Conservation (phyloP, 2,113 vertebrate species). For the Anser brachyrhynchus region DNA sequence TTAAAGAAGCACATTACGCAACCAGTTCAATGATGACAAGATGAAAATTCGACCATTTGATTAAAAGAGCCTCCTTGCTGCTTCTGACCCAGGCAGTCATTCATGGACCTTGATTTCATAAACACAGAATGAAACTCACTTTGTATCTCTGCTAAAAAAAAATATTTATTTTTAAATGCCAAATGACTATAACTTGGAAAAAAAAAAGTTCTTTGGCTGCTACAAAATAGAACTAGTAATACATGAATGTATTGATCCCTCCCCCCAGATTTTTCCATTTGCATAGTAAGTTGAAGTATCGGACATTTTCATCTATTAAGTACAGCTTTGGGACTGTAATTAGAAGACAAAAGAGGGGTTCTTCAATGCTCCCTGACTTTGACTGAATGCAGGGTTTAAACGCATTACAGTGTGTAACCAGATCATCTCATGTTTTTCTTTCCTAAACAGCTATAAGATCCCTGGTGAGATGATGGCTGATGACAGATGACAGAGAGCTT, state of each 20-base stretch:
- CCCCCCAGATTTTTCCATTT: background rate
- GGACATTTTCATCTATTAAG: conserved; percentile 1
- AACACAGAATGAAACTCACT: background rate
- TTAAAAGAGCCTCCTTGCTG: conserved; percentile 44
- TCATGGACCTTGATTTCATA: background rate
- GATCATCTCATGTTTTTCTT: conserved; percentile 73
- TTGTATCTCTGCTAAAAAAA: background rate
- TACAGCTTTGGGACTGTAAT: conserved; percentile 32
- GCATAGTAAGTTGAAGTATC: background rate
- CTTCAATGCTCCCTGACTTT: background rate
- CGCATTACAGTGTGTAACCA: conserved; percentile 73
- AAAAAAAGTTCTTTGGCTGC: conserved; percentile 14
- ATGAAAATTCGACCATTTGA: conserved; percentile 23
- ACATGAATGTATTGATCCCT: background rate
- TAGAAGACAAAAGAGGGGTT: conserved; percentile 13
- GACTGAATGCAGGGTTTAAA: conserved; percentile 62
- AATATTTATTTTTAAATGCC: background rate
- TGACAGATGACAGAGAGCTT: conserved; percentile 76
- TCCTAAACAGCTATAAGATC: conserved; percentile 69
- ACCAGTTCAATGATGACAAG: background rate
- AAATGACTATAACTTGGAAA: background rate
- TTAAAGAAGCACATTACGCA: conserved; percentile 23
- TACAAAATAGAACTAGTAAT: background rate
- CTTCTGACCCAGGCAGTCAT: background rate
- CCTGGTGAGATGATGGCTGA: conserved; percentile 77